phyloP scores from a whole-genome alignment of 2,888 invertebrate genomes.

The Drosophila neonasuta region DNA sequence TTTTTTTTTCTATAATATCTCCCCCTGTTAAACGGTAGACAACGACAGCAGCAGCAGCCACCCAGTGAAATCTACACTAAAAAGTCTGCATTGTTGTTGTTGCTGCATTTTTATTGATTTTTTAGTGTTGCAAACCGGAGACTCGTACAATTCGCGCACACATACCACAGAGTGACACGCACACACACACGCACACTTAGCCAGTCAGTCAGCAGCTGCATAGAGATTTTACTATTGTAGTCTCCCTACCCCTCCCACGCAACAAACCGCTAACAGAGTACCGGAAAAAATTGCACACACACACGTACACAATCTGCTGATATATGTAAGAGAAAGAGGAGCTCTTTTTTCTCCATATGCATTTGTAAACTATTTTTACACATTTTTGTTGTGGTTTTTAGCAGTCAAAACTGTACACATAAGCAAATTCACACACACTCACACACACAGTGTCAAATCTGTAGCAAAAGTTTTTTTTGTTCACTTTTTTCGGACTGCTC shows the following conservation, averaged over 20 bases:
- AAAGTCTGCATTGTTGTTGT: slow-evolving; percentile 48
- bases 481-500: slow-evolving; percentile 51
- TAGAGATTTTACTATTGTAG: slow-evolving; percentile 50
- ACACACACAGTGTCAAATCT: slow-evolving; percentile 51
- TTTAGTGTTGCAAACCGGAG: slow-evolving; percentile 73
- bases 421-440: slow-evolving; percentile 37
- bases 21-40: slow-evolving; percentile 39
- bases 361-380: slow-evolving; percentile 68
- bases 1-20: slow-evolving; percentile 18
- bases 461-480: slow-evolving; percentile 55
- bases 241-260: slow-evolving; percentile 6
- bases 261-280: slow-evolving; percentile 35
- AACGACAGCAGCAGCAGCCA: slow-evolving; percentile 40
- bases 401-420: slow-evolving; percentile 63
- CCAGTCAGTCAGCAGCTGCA: slow-evolving; percentile 44
- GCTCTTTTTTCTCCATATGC: slow-evolving; percentile 35
- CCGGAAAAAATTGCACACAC: slow-evolving; percentile 73
- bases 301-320: slow-evolving; percentile 39
- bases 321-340: slow-evolving; percentile 28
- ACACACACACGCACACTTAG: slow-evolving; percentile 28
- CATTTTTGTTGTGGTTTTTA: slow-evolving; percentile 67
- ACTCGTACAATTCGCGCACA: slow-evolving; percentile 49
- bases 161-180: slow-evolving; percentile 11
- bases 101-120: slow-evolving; percentile 74
- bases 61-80: slow-evolving; percentile 68